phyloP scores from a whole-genome alignment of 1,140 invertebrate genomes.

The Drosophila pectinifera region DNA sequence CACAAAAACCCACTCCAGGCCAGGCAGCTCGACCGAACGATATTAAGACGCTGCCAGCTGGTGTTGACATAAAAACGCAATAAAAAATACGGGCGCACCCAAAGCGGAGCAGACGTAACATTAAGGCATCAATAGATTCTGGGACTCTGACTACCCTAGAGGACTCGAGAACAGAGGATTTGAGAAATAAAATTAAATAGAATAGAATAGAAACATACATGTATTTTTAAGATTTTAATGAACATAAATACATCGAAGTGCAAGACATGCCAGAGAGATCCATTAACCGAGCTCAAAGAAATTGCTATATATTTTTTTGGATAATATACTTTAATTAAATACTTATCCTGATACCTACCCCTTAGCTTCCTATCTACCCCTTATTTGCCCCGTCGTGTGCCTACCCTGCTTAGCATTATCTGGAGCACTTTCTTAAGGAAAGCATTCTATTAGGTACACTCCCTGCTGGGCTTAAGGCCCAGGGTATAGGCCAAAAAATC shows the following conservation, averaged over 20 bases:
- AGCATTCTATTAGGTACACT: not conserved
- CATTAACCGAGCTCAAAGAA: not conserved
- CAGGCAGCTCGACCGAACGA: constrained; percentile 39
- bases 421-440: not conserved
- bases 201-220: not conserved
- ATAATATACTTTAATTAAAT: too few species aligned
- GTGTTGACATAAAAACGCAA: constrained; percentile 79
- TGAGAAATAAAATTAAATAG: not conserved
- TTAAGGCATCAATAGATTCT: not conserved
- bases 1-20: constrained; percentile 49
- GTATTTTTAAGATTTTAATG: too few species aligned
- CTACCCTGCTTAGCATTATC: not conserved
- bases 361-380: too few species aligned
- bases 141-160: constrained; percentile 3
- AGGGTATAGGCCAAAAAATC: constrained; percentile 57
- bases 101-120: constrained; percentile 28
- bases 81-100: constrained; percentile 65
- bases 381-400: not conserved
- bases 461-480: not conserved
- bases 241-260: not conserved
- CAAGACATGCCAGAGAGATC: too few species aligned
- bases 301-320: too few species aligned
- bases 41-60: constrained; percentile 74
- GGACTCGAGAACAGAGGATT: too few species aligned
- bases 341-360: too few species aligned